phyloP scores from a whole-genome alignment of 2,113 vertebrate species.

The Tauraco erythrolophus region DNA sequence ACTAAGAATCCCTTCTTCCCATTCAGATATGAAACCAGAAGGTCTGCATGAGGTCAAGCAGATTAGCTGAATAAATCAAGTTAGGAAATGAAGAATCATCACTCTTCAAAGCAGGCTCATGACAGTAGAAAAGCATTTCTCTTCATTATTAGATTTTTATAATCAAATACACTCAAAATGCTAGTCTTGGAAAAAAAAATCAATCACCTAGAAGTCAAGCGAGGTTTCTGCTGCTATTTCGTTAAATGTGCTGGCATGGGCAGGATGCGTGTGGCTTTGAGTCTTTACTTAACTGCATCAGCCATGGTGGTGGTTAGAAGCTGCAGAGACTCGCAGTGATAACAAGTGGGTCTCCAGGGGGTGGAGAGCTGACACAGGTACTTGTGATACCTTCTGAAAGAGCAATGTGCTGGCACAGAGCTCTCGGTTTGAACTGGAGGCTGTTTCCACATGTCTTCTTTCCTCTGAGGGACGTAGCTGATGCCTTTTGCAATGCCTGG shows the following conservation, averaged over 20 bases:
- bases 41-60: conserved; percentile 22
- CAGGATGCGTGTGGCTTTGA: neutral
- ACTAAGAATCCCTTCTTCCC: neutral
- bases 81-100: conserved; percentile 43
- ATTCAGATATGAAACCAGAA: conserved; percentile 11
- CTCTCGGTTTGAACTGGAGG: neutral
- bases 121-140: conserved; percentile 14
- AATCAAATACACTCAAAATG: conserved; percentile 46
- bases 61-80: conserved; percentile 53
- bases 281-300: neutral
- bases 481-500: accelerated
- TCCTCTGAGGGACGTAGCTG: neutral
- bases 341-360: neutral
- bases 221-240: neutral
- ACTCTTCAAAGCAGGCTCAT: conserved; percentile 26
- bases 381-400: neutral
- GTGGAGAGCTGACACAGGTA: neutral
- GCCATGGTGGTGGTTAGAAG: accelerated
- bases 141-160: conserved; percentile 46
- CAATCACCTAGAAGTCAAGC: neutral
- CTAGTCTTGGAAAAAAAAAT: neutral
- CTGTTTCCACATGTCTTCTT: neutral
- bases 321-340: neutral
- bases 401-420: accelerated
- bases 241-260: neutral